Evolutionary conservation across 2,113 vertebrate species (phyloP).

Genomic region (Oncorhynchus keta): DNA sequence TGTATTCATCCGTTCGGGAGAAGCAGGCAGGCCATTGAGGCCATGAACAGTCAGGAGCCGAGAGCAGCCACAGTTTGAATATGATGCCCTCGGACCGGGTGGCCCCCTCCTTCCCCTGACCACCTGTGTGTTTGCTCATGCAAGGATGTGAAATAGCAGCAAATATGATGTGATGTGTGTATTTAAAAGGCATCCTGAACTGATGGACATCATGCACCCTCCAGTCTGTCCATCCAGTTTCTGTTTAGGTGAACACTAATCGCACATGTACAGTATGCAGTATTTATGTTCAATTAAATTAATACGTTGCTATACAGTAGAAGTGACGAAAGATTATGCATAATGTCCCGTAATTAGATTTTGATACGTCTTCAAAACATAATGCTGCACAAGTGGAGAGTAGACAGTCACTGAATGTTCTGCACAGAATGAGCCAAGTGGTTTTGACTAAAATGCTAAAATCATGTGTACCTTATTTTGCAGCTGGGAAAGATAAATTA

Average conservation of each 20-base stretch:
- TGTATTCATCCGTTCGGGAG: constrained; percentile 66
- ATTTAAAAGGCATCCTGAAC: constrained; percentile 45
- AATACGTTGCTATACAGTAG: constrained; percentile 19
- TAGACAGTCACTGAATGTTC: constrained; percentile 32
- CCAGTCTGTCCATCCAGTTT: constrained; percentile 18
- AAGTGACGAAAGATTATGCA: constrained; percentile 9
- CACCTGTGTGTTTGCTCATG: constrained; percentile 66
- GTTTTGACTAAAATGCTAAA: constrained; percentile 34
- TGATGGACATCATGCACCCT: constrained; percentile 20
- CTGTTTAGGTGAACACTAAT: background rate
- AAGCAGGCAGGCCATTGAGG: constrained; percentile 14
- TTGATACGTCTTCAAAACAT: constrained; percentile 28
- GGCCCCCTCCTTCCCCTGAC: constrained; percentile 52
- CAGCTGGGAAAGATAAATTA: background rate
- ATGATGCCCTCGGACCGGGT: constrained; percentile 48
- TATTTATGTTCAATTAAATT: constrained; percentile 22
- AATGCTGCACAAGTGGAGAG: constrained; percentile 18
- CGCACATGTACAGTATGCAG: constrained; percentile 1
- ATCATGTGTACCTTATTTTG: constrained; percentile 10
- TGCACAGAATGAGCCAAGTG: constrained; percentile 22
- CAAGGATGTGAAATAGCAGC: constrained; percentile 62
- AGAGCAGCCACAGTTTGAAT: constrained; percentile 67
- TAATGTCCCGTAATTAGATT: constrained; percentile 30
- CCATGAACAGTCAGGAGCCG: constrained; percentile 65
- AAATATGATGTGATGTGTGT: constrained; percentile 66